These are phyloP conservation scores for Alca torda DNA, from an alignment of 2,797 vertebrate genomes.

Conservation along the genomic window DNA sequence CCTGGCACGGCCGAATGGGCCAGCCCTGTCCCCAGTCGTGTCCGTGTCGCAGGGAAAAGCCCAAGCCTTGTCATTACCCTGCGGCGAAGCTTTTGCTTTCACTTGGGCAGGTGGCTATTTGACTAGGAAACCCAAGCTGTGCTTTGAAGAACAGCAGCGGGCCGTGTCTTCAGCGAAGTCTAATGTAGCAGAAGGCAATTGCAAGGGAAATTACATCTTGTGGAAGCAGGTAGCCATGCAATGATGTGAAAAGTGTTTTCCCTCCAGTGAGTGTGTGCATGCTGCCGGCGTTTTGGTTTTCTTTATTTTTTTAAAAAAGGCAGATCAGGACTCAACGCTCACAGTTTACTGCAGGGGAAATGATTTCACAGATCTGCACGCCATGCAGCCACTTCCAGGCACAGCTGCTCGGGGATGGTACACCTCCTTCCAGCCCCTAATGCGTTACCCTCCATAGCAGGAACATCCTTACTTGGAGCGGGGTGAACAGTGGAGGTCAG, in stretches of 20 bases:
- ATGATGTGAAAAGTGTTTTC: background rate
- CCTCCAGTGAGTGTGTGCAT: background rate
- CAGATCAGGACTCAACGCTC: background rate
- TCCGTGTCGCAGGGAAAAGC: background rate
- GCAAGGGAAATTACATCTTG: background rate
- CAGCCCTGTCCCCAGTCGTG: background rate
- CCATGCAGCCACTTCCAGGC: background rate
- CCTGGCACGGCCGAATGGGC: background rate
- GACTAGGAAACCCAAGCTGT: background rate
- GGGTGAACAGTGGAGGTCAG: background rate
- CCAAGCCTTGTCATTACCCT: background rate
- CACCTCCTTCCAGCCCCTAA: background rate
- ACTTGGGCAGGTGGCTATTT: background rate
- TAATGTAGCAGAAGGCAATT: constrained; percentile 25
- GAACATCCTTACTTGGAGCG: background rate
- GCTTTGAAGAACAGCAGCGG: background rate
- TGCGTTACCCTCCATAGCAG: accelerated
- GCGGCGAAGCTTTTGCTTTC: background rate
- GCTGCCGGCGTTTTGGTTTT: background rate
- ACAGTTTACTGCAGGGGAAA: background rate
- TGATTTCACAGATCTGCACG: background rate
- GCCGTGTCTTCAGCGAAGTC: background rate
- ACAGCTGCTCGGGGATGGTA: background rate
- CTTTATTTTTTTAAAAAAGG: background rate
- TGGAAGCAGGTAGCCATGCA: background rate